These are phyloP conservation scores for Phaetusa simplex DNA, from an alignment of 2,113 vertebrate genomes.

Conservation along the genomic window DNA sequence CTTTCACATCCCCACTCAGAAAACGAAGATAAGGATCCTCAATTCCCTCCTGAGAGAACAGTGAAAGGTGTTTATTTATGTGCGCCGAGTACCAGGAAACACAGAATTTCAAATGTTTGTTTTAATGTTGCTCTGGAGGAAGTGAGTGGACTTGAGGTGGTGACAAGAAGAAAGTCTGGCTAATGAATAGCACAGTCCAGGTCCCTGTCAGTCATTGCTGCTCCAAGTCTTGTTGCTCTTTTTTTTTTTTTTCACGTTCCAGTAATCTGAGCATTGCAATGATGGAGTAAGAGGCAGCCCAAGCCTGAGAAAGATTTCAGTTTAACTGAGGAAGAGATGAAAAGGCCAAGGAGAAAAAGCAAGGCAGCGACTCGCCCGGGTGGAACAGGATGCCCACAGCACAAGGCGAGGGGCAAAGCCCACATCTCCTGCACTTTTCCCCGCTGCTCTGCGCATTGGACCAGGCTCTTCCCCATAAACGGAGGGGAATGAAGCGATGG, in stretches of 20 bases:
- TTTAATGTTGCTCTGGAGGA: background rate
- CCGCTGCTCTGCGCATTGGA: fast-evolving
- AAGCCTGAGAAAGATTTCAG: background rate
- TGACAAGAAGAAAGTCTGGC: background rate
- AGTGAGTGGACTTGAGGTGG: background rate
- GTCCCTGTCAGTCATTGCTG: background rate
- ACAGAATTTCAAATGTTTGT: background rate
- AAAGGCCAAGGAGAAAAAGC: background rate
- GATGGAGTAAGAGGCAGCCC: background rate
- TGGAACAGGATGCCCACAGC: background rate
- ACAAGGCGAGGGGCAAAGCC: background rate
- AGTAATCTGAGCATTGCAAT: background rate
- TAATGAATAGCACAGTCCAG: background rate
- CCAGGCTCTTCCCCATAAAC: background rate
- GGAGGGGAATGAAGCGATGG: background rate
- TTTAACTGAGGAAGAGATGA: background rate
- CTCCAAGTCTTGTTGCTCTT: background rate
- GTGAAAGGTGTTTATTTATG: background rate
- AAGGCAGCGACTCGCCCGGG: background rate
- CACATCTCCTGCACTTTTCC: background rate
- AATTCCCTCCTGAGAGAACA: background rate
- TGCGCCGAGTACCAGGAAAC: background rate
- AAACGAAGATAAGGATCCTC: background rate
- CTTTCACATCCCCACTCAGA: background rate
- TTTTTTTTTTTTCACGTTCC: background rate